Evolutionary conservation across 2,888 invertebrate genomes (phyloP), one percentile per base, ranked within the genome.

Genomic region (Machimus rusticus): DNA sequence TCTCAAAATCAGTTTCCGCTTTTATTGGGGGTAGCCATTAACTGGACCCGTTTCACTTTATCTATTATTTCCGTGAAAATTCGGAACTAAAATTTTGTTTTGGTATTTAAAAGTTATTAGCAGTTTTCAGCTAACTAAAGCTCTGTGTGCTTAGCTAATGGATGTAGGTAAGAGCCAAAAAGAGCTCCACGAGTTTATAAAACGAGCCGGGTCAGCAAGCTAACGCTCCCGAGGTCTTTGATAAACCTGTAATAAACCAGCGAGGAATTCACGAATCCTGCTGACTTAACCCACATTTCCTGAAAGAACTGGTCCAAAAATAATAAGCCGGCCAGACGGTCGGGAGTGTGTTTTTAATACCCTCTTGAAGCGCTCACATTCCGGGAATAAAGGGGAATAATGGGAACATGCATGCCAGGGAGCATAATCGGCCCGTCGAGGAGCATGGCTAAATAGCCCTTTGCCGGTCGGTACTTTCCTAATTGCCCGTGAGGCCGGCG

Each of bases 381-480:
- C 43, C 43, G 16, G 43, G 43, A 46, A 46, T 46, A 46, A 46
- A 19, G 23, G 66, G 23, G 66, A 66, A 66, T 19, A 66, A 66
- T 66, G 66, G 66, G 66, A 19, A 66, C 66, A 66, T 28, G 28
- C 66, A 66, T 66, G 66, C 23, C 23, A 66, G 9, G 66, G 19
- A 66, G 55, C 66, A 66, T 66, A 43, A 43, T 78, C 23, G 28
- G 39, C 28, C 39, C 78, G 16, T 14, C n/a, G 39, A 9, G 37
- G 31, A 76, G 34, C 31, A 57, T 55, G 28, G 8, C 14, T 34
- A 55, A 57, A 82, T 82, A 82, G 31, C 31, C 23, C 31, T 51
- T 82, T 55, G 34, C 82, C 82, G 12, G 16, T 79, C 23, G 43
- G 79, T 51, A 55, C 43, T 82, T 82, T 46, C 19, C 82, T 82